Evolutionary conservation across 2,797 vertebrate genomes (phyloP).

Genomic region (Cuculus canorus): DNA sequence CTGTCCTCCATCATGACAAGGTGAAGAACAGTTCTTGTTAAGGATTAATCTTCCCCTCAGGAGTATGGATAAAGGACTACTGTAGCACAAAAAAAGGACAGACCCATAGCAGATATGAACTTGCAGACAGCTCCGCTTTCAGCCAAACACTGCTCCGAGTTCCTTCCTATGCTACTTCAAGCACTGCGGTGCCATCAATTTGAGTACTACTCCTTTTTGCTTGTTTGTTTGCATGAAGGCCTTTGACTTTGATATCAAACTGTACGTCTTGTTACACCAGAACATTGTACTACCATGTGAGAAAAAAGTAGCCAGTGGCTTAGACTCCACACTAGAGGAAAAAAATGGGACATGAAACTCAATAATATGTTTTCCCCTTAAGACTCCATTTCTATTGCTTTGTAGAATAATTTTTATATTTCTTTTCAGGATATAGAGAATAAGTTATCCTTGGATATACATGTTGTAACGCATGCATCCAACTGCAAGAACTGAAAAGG

Average conservation of each 20-base stretch:
- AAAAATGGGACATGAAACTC: not conserved
- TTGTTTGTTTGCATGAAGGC: not conserved
- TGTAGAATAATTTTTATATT: not conserved
- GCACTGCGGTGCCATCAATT: not conserved
- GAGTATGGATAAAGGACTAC: not conserved
- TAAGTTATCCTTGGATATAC: not conserved
- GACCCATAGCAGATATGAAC: not conserved
- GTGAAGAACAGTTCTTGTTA: not conserved
- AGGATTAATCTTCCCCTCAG: not conserved
- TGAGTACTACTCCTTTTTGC: not conserved
- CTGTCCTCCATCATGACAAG: too few relatives aligned
- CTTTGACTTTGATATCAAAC: not conserved
- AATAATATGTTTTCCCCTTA: not conserved
- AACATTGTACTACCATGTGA: not conserved
- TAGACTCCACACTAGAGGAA: not conserved
- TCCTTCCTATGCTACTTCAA: not conserved
- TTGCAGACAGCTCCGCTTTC: not conserved
- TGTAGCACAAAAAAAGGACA: not conserved
- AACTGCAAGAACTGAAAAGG: not conserved
- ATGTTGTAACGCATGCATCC: fast-evolving
- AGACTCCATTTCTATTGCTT: not conserved
- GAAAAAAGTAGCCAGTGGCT: not conserved
- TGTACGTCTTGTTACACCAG: not conserved
- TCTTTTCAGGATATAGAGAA: not conserved
- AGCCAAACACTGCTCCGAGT: not conserved